Conservation (phyloP, 2,113 vertebrate genomes). For the Periophthalmus modestus region DNA sequence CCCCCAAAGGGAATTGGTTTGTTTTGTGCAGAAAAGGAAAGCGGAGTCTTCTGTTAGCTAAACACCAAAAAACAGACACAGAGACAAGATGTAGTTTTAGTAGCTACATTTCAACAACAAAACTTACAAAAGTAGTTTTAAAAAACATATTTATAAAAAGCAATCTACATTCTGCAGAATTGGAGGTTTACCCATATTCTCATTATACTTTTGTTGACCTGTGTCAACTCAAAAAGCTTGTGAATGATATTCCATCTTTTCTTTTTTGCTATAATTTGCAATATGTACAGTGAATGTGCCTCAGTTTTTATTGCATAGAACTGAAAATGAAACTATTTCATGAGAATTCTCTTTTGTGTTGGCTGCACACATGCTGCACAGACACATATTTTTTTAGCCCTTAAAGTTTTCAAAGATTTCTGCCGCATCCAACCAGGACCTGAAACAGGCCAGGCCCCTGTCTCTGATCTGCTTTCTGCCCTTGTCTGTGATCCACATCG, state of each 20-base stretch:
- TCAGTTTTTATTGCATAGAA: slow-evolving; percentile 64
- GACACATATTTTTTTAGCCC: slow-evolving; percentile 42
- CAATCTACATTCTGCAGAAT: neutral
- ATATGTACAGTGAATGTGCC: slow-evolving; percentile 12
- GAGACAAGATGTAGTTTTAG: neutral
- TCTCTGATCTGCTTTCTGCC: slow-evolving; percentile 93
- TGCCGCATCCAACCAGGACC: slow-evolving; percentile 86
- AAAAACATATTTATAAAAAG: slow-evolving; percentile 2
- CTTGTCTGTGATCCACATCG: slow-evolving; percentile 92
- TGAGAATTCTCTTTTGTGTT: neutral
- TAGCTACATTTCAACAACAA: slow-evolving; percentile 20
- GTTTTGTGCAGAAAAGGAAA: slow-evolving; percentile 27
- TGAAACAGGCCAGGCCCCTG: slow-evolving; percentile 86
- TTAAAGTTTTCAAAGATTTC: slow-evolving; percentile 96
- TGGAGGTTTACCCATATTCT: neutral
- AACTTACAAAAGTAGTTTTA: slow-evolving; percentile 35
- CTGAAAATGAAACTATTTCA: slow-evolving; percentile 7
- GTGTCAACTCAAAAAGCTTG: neutral
- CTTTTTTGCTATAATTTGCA: neutral
- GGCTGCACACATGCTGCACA: neutral
- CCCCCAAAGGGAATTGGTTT: slow-evolving; percentile 44
- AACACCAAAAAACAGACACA: slow-evolving; percentile 1
- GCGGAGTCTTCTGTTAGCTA: neutral
- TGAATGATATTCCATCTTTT: neutral
- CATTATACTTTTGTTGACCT: neutral